phyloP scores from a whole-genome alignment of 2,797 vertebrate genomes.

The Melanotaenia parkinsoni region DNA sequence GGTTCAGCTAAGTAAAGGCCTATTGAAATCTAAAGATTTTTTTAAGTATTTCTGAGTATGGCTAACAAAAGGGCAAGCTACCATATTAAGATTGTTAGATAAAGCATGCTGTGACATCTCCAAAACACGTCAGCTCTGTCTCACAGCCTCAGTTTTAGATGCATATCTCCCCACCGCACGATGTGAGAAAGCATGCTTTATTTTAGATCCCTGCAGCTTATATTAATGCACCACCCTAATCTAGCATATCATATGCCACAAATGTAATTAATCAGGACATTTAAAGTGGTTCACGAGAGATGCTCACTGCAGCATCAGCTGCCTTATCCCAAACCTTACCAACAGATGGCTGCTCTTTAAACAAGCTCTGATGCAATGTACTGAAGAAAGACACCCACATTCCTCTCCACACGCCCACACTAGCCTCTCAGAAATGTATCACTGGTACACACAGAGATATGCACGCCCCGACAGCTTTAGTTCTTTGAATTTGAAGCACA shows the following conservation, averaged over 20 bases:
- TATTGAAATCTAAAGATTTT: neutral
- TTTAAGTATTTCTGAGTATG: no score
- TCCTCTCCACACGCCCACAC: conserved; percentile 62
- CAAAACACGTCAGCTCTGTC: conserved; percentile 13
- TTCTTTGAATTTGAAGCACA: conserved; percentile 18
- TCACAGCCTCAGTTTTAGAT: conserved; percentile 6
- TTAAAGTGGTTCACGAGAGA: neutral
- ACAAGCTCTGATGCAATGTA: conserved; percentile 50
- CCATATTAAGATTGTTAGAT: neutral
- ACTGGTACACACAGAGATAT: neutral
- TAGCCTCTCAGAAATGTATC: conserved; percentile 43
- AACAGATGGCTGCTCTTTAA: conserved; percentile 36
- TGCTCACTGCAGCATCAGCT: conserved; percentile 9
- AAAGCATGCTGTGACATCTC: conserved; percentile 14
- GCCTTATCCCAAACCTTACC: conserved; percentile 13
- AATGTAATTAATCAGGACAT: neutral
- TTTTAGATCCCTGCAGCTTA: neutral
- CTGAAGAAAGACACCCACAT: conserved; percentile 31
- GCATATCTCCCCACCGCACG: neutral
- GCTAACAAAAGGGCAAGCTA: neutral
- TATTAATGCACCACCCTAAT: neutral
- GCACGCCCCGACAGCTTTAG: conserved; percentile 15
- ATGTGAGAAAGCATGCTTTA: neutral
- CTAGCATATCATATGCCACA: conserved; percentile 2
- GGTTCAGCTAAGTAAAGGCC: neutral